Evolutionary conservation across 1,140 invertebrate species (phyloP).

Genomic region (Orchestia grillus): DNA sequence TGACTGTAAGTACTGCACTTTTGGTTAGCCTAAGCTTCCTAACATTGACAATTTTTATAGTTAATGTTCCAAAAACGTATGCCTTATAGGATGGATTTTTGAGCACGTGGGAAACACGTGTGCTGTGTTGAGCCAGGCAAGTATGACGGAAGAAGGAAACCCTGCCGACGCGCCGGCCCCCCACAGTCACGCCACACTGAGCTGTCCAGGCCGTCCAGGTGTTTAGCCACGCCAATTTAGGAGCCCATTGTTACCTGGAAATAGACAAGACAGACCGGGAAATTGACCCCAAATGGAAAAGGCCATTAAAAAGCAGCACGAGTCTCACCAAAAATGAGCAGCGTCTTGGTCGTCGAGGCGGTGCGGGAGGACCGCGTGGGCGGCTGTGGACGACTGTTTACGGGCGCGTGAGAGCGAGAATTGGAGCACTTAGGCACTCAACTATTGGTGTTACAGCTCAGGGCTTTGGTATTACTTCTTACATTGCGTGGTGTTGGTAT

Average conservation of each 20-base stretch:
- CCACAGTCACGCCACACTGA: neutral
- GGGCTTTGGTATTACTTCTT: too few species aligned
- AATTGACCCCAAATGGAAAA: slow-evolving; percentile 53
- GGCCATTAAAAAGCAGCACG: slow-evolving; percentile 54
- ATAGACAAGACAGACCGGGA: slow-evolving; percentile 50
- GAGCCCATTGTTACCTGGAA: slow-evolving; percentile 43
- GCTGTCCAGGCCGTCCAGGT: slow-evolving; percentile 25
- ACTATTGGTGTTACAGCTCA: too few species aligned
- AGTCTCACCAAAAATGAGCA: slow-evolving; percentile 48
- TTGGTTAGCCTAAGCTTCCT: too few species aligned
- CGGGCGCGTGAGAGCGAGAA: neutral
- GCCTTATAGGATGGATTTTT: too few species aligned
- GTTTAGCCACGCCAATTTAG: slow-evolving; percentile 52
- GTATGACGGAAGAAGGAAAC: neutral
- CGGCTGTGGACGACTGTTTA: neutral
- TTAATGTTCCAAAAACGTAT: too few species aligned
- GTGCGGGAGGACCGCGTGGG: neutral
- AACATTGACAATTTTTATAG: too few species aligned
- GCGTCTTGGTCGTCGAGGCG: neutral
- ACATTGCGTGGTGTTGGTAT: too few species aligned
- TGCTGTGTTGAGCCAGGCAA: neutral
- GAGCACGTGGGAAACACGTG: neutral
- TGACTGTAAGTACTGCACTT: too few species aligned
- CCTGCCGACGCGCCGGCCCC: neutral
- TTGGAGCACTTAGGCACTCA: neutral